These are phyloP conservation scores for Drosophila malerkotliana DNA, from an alignment of 1,140 invertebrate genomes.

Conservation along the genomic window DNA sequence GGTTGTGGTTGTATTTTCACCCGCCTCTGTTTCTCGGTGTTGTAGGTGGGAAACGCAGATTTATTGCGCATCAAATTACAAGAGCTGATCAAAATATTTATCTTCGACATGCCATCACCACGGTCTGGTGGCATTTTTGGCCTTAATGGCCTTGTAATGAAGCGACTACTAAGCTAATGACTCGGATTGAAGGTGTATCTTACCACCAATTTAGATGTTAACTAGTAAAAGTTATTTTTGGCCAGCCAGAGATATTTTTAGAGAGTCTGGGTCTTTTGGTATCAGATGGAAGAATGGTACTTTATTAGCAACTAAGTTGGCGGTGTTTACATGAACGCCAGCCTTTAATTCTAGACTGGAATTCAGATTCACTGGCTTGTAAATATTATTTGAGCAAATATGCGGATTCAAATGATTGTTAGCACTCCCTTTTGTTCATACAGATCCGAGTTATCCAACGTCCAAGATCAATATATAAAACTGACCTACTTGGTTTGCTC, in stretches of 20 bases:
- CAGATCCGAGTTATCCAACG: neutral
- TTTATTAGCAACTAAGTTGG: neutral
- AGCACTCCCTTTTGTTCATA: neutral
- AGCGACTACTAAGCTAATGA: conserved; percentile 47
- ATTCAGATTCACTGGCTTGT: neutral
- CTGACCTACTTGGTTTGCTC: conserved; percentile 4
- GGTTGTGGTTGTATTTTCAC: conserved; percentile 33
- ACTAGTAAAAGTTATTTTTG: conserved; percentile 17
- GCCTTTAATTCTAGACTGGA: neutral
- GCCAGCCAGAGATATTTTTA: conserved; percentile 13
- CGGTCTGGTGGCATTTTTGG: conserved; percentile 40
- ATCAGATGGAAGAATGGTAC: neutral
- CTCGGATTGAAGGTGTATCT: conserved; percentile 2
- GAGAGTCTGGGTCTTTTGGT: neutral
- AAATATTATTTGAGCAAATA: neutral
- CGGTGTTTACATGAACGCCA: neutral
- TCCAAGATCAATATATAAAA: neutral
- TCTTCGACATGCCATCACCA: conserved; percentile 17
- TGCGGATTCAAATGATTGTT: neutral
- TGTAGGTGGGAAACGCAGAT: conserved; percentile 64
- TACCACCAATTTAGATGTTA: conserved; percentile 30
- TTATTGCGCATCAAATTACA: conserved; percentile 79
- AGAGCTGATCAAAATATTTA: conserved; percentile 36
- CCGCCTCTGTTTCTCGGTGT: conserved; percentile 24
- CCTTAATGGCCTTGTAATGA: conserved; percentile 49